Evolutionary conservation across 2,888 invertebrate species (phyloP).

Genomic region (Trissolcus japonicus): DNA sequence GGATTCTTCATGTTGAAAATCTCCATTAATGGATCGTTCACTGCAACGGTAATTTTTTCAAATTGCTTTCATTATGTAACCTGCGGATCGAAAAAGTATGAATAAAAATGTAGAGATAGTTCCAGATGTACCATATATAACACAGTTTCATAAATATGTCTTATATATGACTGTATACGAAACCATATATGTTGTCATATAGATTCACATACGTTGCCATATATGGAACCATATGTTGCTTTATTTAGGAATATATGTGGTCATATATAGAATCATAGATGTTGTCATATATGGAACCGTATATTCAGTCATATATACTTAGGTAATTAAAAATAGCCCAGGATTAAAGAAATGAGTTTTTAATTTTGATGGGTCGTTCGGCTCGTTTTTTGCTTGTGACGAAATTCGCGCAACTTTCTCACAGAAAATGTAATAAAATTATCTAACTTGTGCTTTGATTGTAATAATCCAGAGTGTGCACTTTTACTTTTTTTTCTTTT

Average conservation of each 20-base stretch:
- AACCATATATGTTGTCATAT: too few relatives aligned
- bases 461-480: neutral
- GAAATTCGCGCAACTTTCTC: slow-evolving; percentile 15
- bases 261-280: too few relatives aligned
- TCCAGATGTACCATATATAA: neutral
- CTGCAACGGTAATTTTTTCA: slow-evolving; percentile 60
- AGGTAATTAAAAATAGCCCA: too few relatives aligned
- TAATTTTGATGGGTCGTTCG: too few relatives aligned
- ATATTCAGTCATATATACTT: too few relatives aligned
- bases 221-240: too few relatives aligned
- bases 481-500: neutral
- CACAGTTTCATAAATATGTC: neutral
- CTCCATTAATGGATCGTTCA: slow-evolving; percentile 66
- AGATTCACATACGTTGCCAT: too few relatives aligned
- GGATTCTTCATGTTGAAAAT: slow-evolving; percentile 73
- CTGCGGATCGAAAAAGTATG: neutral
- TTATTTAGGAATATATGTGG: too few relatives aligned
- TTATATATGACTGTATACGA: too few relatives aligned
- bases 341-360: too few relatives aligned
- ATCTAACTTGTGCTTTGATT: slow-evolving; percentile 20
- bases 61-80: neutral
- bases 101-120: neutral
- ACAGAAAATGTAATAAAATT: slow-evolving; percentile 27
- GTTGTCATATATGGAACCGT: too few relatives aligned
- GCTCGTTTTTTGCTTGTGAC: neutral